phyloP scores from a whole-genome alignment of 1,140 invertebrate species.

The Lanistes nyassanus region DNA sequence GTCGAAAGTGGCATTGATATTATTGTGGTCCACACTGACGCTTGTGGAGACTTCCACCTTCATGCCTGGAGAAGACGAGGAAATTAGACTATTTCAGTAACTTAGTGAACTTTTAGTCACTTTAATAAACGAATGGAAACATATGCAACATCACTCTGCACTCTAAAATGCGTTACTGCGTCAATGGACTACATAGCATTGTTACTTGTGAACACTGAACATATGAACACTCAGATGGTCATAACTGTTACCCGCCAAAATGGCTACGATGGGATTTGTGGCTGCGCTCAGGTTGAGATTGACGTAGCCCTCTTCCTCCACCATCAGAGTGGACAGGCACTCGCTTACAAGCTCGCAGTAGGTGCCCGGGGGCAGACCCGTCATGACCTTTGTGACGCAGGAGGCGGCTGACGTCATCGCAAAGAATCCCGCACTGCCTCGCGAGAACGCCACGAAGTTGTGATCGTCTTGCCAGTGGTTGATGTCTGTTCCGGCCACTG shows the following conservation, averaged over 20 bases:
- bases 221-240: too few species aligned
- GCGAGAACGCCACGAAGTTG: constrained; percentile 57
- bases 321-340: background rate
- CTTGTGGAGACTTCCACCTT: too few species aligned
- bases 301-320: background rate
- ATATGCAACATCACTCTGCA: too few species aligned
- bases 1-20: too few species aligned
- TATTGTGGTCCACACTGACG: too few species aligned
- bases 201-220: too few species aligned
- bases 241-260: background rate
- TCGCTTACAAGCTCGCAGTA: constrained; percentile 12
- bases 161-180: too few species aligned
- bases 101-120: too few species aligned
- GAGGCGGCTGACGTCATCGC: constrained; percentile 1
- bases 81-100: too few species aligned
- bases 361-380: background rate
- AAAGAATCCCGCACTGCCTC: constrained; percentile 48
- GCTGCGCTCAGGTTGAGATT: background rate
- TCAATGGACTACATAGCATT: too few species aligned
- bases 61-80: too few species aligned
- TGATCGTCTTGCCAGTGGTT: constrained; percentile 43
- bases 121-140: too few species aligned
- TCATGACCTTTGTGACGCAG: background rate
- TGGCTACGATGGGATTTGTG: background rate
- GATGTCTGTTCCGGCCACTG: constrained; percentile 43